Base-by-base conservation (phyloP, 2,113 vertebrate genomes). In the Furnarius figulus region DNA sequence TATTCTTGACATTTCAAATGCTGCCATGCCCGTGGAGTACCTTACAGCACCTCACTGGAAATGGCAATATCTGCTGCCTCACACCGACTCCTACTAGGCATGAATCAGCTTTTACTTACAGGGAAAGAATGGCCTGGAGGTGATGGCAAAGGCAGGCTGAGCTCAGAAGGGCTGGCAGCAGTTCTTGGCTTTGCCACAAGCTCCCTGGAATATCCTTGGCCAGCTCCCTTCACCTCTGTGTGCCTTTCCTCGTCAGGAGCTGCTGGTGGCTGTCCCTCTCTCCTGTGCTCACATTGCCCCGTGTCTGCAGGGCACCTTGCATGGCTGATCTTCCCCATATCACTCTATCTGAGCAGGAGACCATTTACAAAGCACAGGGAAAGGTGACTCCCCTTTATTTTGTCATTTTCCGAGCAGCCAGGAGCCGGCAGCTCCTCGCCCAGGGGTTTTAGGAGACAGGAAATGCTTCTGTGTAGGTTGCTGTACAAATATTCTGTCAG, bases 61-160 rank as follows among this genome's bases (percentile, higher is more conserved):
- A 47, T 59, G 52, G 65, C 68, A 94, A 75, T 83, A 93, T 88
- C 76, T 89, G 88, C 95, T 90, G 87, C 84, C 74, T 86, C 91
- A 82, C 70, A 20, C 76, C 16, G 25, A 28, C 90, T 96, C 71
- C 92, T 83, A 81, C 73, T 66, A 21, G 87, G 88, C 8, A 4
- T 96, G 96, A 96, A 93, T 96, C 95, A 96, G 95, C 90, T 96
- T 95, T 89, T 87, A 85, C 90, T 96, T 40, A 58, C 50, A 85
- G 87, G 59, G 87, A 94, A 91, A 56, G 68, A 93, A 92, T 93
- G 95, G 88, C 95, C 96, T 92, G 86, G 92, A 95, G 95, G 95
- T 97, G 95, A 96, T 93, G 90, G 96, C 92, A 95, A 86, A 90
- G 93, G 66, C 93, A 95, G 65, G 76, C 82, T 80, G 90, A 77